Base-by-base conservation (phyloP, 37 sponge, comb jelly and placozoan genomes). In the Petrosia ficiformis region DNA sequence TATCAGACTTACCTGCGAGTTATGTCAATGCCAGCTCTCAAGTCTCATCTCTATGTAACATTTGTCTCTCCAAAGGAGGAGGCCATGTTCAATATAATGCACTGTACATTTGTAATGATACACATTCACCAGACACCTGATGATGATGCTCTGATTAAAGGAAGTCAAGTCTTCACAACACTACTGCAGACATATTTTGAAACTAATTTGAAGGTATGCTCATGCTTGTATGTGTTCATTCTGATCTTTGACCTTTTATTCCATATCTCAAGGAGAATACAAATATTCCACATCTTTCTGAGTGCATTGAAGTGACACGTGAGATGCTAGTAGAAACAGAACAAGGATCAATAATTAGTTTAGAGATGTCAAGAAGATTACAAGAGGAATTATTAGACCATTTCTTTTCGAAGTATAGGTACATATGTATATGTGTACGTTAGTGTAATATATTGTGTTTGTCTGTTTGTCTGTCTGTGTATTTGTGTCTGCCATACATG, bases 41-140 rank as follows among this genome's bases (percentile, higher is more conserved):
- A 80, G 76, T 69, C 43, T 74, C 61, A 40, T 86, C 48, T 75
- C 74, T 44, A 2, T 29, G 22, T 52, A 26, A 33, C 24, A 33
- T 28, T 5, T 24, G 28, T 72, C 28, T 52, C 36, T 10, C 52
- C 38, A 14, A 31, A 1, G 32, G 57, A 77, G 28, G 77, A 84
- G 57, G 76, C 76, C n/a, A 30, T 32, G 58, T 74, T 80, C 57
- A 79, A 86, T 38, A 42, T 86, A 32, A 80, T 86, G 80, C 86
- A 86, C 2, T 43, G 68, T 24, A 41, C 63, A 8, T 86, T 70
- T 71, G 70, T 86, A 14, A 31, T 64, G n/a, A 67, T 86, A 11
- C 75, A 61, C 54, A 32, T 24, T 29, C n/a, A 24, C 6, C 8
- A 8, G 54, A 48, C 14, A 48, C 22, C 14, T 6, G 11, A 24